phyloP scores from a whole-genome alignment of 2,113 vertebrate genomes.

The Protomyctophum bolini region DNA sequence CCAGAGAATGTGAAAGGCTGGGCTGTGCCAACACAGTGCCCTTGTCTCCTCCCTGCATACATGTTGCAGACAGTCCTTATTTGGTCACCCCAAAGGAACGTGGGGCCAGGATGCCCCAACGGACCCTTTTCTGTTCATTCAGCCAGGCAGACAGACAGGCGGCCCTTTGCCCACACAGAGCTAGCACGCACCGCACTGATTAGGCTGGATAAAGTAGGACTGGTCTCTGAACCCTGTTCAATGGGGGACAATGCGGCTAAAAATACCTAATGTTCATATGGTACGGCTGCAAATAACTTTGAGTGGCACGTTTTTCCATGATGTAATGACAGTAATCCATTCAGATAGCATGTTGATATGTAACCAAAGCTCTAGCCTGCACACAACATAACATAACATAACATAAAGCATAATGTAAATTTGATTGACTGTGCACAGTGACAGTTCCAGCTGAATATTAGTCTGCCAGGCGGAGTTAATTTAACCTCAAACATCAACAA shows the following conservation, averaged over 20 bases:
- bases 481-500: neutral
- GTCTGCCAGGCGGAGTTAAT: neutral
- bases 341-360: neutral
- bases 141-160: slow-evolving; percentile 52
- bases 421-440: neutral
- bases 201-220: slow-evolving; percentile 51
- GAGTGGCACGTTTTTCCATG: slow-evolving; percentile 18
- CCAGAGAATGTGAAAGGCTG: slow-evolving; percentile 58
- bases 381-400: neutral
- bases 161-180: slow-evolving; percentile 52
- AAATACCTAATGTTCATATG: slow-evolving; percentile 49
- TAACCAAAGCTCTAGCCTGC: neutral
- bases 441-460: neutral
- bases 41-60: slow-evolving; percentile 56
- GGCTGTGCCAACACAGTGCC: slow-evolving; percentile 68
- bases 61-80: slow-evolving; percentile 73
- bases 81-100: slow-evolving; percentile 62
- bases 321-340: slow-evolving; percentile 9
- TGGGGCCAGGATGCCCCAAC: slow-evolving; percentile 44
- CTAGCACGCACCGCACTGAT: slow-evolving; percentile 30
- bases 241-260: slow-evolving; percentile 53
- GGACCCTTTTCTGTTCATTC: slow-evolving; percentile 52
- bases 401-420: neutral
- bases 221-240: slow-evolving; percentile 31
- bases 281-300: slow-evolving; percentile 6